Evolutionary conservation across 1,140 invertebrate genomes (phyloP).

Genomic region (Xylocopa sonorina): DNA sequence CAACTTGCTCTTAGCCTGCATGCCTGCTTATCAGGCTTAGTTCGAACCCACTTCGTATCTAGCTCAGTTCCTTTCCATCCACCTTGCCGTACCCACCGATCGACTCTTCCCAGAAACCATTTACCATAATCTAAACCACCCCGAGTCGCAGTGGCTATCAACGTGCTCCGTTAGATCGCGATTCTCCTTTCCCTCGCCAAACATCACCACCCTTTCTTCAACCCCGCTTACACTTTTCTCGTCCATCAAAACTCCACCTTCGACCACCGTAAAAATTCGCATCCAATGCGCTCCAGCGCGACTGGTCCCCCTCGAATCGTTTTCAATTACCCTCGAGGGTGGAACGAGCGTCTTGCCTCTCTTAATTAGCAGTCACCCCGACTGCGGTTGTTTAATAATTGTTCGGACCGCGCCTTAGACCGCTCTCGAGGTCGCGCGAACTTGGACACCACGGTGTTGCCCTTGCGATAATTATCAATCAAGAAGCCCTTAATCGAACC

Average conservation of each 20-base stretch:
- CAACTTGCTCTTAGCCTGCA: constrained; percentile 6
- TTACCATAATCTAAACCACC: not conserved
- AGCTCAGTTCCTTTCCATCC: constrained; percentile 1
- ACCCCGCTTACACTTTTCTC: too few species aligned
- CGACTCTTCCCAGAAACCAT: constrained; percentile 11
- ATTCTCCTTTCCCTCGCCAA: too few species aligned
- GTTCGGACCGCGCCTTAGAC: constrained; percentile 1
- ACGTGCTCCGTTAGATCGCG: too few species aligned
- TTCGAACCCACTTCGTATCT: constrained; percentile 20
- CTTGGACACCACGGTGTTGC: not conserved
- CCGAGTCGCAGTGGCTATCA: not conserved
- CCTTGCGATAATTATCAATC: constrained; percentile 33
- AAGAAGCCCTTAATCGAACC: constrained; percentile 12
- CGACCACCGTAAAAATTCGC: too few species aligned
- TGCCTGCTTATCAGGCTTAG: constrained; percentile 5
- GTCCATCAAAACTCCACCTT: too few species aligned
- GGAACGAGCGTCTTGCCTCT: not conserved
- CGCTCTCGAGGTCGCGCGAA: constrained; percentile 6
- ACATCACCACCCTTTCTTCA: too few species aligned
- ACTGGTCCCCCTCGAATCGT: not conserved
- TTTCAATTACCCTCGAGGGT: constrained; percentile 7
- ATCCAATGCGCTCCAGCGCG: not conserved
- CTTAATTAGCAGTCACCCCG: constrained; percentile 34
- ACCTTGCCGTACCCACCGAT: not conserved
- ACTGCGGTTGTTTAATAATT: constrained; percentile 22